A percentile compares a stretch with the other conserved stretches of the same genome.
phyloP scores from a whole-genome alignment of 2,113 vertebrate species.

The Eudyptes chrysolophus region DNA sequence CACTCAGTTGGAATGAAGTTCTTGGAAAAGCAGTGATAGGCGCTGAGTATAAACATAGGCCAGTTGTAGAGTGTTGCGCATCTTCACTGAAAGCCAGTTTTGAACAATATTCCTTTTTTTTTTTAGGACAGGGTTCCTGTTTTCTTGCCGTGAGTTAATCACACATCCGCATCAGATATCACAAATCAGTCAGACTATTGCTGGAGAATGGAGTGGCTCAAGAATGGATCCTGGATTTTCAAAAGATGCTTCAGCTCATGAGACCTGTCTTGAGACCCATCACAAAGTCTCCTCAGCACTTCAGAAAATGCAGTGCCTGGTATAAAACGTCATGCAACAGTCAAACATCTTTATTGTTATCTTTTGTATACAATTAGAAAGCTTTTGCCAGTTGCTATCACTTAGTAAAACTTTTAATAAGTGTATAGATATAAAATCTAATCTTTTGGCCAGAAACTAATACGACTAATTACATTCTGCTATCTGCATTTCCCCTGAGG shows the following conservation, averaged over 20 bases:
- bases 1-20: not conserved
- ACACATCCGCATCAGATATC: not conserved
- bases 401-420: not conserved
- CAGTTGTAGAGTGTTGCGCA: not conserved
- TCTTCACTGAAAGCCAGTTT: not conserved
- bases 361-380: not conserved
- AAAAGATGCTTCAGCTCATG: not conserved
- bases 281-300: not conserved
- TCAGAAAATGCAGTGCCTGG: not conserved
- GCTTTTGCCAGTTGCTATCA: not conserved
- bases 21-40: not conserved
- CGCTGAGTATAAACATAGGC: not conserved
- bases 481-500: not conserved
- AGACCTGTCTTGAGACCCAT: not conserved
- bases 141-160: not conserved
- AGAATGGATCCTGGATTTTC: not conserved
- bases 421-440: not conserved
- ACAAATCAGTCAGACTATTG: not conserved
- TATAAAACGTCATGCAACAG: accelerated
- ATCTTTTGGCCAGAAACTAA: not conserved
- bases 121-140: not conserved
- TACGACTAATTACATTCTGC: not conserved
- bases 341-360: accelerated
- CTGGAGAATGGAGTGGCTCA: not conserved
- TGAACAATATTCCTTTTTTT: not conserved